These are phyloP conservation scores for Crocuta crocuta DNA, from an alignment of 2,113 vertebrate species.

Conservation along the genomic window DNA sequence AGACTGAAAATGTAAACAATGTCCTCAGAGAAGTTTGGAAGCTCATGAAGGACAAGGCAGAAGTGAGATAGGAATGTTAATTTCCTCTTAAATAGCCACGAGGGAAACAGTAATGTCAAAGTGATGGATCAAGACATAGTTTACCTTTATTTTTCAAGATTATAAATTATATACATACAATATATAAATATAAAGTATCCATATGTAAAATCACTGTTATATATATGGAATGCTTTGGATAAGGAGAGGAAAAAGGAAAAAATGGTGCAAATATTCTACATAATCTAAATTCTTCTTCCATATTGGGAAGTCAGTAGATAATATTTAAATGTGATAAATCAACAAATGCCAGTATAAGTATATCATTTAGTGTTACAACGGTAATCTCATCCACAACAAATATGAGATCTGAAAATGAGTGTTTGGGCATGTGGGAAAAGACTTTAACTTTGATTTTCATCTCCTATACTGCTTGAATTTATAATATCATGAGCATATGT, in stretches of 20 bases:
- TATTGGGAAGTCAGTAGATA: background rate
- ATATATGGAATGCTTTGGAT: background rate
- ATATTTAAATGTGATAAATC: conserved; percentile 21
- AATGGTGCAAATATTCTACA: background rate
- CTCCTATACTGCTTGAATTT: background rate
- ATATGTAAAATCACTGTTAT: background rate
- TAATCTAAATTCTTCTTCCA: background rate
- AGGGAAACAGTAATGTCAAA: background rate
- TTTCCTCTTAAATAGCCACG: background rate
- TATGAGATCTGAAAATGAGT: background rate
- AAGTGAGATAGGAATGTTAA: background rate
- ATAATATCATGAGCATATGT: background rate
- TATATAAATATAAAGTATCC: background rate
- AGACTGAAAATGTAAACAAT: background rate
- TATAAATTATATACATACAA: background rate
- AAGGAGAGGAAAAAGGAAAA: background rate
- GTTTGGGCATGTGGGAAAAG: background rate
- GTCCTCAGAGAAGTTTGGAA: background rate
- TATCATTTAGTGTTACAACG: background rate
- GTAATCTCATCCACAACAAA: background rate
- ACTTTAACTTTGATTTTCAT: conserved; percentile 17
- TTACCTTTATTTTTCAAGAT: background rate
- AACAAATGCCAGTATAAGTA: background rate
- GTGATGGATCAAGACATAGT: background rate
- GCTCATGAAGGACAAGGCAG: background rate